A percentile compares a stretch with the other conserved stretches of the same genome.
Evolutionary conservation across 2,113 vertebrate species (phyloP).

Genomic region (Oxyura jamaicensis): DNA sequence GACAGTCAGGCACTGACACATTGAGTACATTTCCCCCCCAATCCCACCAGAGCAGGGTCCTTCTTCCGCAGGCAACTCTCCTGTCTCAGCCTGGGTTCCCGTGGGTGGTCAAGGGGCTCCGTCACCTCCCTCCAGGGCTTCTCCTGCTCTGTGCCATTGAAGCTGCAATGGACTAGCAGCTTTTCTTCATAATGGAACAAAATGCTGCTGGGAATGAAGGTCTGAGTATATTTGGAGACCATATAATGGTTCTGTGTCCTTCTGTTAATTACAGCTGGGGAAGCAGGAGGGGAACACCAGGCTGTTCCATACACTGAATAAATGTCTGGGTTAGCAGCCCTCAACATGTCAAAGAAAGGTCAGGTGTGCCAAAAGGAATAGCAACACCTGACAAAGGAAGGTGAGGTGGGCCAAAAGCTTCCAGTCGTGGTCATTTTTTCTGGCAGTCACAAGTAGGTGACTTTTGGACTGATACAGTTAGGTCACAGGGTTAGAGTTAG

Average conservation of each 20-base stretch:
- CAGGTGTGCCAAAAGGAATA: too few relatives aligned
- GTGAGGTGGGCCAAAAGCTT: too few relatives aligned
- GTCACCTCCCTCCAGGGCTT: neutral
- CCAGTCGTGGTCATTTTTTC: too few relatives aligned
- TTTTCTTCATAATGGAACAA: neutral
- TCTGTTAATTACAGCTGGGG: neutral
- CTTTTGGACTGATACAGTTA: too few relatives aligned
- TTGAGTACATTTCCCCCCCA: neutral
- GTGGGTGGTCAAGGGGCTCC: neutral
- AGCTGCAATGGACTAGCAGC: neutral
- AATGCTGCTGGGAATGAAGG: neutral
- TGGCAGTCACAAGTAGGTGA: too few relatives aligned
- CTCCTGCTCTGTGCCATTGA: neutral
- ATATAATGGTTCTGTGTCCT: neutral
- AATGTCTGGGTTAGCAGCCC: neutral
- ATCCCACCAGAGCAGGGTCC: neutral
- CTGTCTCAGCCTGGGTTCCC: neutral
- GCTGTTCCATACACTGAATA: neutral
- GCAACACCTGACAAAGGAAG: too few relatives aligned
- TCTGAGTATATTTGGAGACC: neutral
- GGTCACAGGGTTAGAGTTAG: too few relatives aligned
- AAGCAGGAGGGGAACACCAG: rapidly evolving
- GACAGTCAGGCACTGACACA: neutral
- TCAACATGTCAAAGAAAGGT: neutral
- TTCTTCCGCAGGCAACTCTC: neutral